Evolutionary conservation across 1,140 invertebrate genomes (phyloP).

Genomic region (Drosophila kanapiae): DNA sequence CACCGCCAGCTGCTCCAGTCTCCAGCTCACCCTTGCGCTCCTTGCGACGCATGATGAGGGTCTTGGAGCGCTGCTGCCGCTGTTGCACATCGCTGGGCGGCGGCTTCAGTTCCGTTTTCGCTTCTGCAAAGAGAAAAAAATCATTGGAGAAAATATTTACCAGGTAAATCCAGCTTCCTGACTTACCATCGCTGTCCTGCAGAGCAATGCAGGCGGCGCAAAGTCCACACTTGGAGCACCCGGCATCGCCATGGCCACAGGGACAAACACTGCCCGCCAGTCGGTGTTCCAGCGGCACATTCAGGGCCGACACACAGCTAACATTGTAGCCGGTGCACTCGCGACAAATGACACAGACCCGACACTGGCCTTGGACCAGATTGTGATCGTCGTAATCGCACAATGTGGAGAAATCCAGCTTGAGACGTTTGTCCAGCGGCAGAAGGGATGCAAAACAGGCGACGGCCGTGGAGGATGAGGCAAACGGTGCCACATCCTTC

Average conservation of each 20-base stretch:
- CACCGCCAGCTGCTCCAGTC: constrained; percentile 68
- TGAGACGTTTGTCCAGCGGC: constrained; percentile 66
- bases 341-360: constrained; percentile 93
- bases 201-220: constrained; percentile 91
- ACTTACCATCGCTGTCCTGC: constrained; percentile 77
- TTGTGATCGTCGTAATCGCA: constrained; percentile 85
- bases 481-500: constrained; percentile 80
- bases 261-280: constrained; percentile 96
- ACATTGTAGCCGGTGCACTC: constrained; percentile 97
- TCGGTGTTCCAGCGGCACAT: constrained; percentile 88
- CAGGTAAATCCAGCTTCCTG: fast-evolving
- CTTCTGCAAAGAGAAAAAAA: constrained; percentile 21
- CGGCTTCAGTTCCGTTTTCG: constrained; percentile 65
- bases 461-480: constrained; percentile 53
- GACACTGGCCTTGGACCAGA: constrained; percentile 81
- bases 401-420: constrained; percentile 75
- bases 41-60: constrained; percentile 78
- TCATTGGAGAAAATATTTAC: no score
- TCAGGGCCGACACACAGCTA: constrained; percentile 92
- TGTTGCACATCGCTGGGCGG: constrained; percentile 64
- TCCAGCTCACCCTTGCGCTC: constrained; percentile 78
- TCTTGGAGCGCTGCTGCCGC: constrained; percentile 83
- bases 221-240: constrained; percentile 96
- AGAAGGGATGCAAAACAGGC: constrained; percentile 53
- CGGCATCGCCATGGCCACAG: constrained; percentile 97